Conservation (phyloP, 2,888 invertebrate species). For the Nemurella pictetii region DNA sequence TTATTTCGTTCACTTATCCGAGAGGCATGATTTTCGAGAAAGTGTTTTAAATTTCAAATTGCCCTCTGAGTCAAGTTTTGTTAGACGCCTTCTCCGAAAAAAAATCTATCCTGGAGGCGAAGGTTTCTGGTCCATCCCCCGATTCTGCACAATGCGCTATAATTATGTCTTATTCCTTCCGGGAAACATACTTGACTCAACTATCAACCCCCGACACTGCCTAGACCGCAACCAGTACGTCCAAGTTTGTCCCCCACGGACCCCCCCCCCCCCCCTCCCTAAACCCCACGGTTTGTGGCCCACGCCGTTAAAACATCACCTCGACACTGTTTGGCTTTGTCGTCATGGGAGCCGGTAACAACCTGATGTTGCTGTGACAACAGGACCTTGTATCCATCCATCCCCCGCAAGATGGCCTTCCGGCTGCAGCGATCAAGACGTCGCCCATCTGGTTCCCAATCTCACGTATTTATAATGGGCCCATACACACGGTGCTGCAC, state of each 20-base stretch:
- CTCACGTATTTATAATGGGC: constrained; percentile 20
- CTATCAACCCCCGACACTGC: constrained; percentile 1
- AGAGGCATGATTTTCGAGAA: neutral
- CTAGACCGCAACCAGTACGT: constrained; percentile 17
- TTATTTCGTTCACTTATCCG: neutral
- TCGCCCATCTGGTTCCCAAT: constrained; percentile 14
- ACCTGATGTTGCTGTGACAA: constrained; percentile 25
- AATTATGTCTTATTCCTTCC: neutral
- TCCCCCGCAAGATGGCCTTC: neutral
- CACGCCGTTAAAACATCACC: constrained; percentile 12
- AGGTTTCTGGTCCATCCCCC: neutral
- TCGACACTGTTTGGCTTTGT: constrained; percentile 30
- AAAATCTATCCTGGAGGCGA: neutral
- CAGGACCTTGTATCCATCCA: neutral
- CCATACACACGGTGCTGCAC: neutral
- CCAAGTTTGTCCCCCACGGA: neutral
- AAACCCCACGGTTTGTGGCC: neutral
- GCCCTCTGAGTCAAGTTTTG: neutral
- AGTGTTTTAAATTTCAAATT: neutral
- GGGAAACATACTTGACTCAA: constrained; percentile 14
- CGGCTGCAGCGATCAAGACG: neutral
- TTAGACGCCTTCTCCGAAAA: neutral
- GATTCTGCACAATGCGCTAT: neutral
- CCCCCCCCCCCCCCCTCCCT: neutral
- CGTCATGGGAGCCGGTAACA: constrained; percentile 37